Conservation (phyloP, 2,113 vertebrate genomes). For the Enhydra lutris region DNA sequence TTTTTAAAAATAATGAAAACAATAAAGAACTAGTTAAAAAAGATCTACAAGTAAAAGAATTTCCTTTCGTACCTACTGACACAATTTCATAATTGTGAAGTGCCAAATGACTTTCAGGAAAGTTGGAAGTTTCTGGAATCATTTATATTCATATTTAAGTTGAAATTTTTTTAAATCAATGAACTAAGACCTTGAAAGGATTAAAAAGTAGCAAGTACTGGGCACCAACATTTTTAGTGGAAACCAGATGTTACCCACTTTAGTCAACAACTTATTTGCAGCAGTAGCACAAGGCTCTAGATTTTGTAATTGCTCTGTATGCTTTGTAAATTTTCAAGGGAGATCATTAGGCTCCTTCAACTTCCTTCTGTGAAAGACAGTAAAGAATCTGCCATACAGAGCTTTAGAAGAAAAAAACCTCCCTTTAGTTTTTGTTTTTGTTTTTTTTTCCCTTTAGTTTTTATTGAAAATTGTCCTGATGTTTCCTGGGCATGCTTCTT, state of each 20-base stretch:
- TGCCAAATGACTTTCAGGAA: neutral
- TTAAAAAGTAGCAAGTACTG: neutral
- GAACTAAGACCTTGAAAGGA: neutral
- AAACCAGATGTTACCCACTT: neutral
- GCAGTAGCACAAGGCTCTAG: neutral
- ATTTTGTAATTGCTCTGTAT: neutral
- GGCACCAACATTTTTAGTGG: neutral
- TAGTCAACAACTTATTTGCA: neutral
- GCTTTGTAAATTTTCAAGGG: conserved; percentile 44
- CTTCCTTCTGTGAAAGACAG: neutral
- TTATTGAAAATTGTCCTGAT: neutral
- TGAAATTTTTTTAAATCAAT: neutral
- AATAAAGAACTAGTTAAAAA: neutral
- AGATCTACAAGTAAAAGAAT: neutral
- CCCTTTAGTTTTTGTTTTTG: no score
- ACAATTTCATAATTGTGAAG: neutral
- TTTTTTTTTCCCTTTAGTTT: neutral
- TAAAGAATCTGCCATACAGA: neutral
- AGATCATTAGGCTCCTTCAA: conserved; percentile 58
- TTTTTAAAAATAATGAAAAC: neutral
- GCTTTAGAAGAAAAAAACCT: neutral
- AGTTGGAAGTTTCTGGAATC: neutral
- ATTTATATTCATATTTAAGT: neutral
- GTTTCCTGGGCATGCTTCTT: neutral
- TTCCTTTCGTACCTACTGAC: neutral